phyloP scores from a whole-genome alignment of 2,797 vertebrate genomes.

The Phoeniculus purpureus region DNA sequence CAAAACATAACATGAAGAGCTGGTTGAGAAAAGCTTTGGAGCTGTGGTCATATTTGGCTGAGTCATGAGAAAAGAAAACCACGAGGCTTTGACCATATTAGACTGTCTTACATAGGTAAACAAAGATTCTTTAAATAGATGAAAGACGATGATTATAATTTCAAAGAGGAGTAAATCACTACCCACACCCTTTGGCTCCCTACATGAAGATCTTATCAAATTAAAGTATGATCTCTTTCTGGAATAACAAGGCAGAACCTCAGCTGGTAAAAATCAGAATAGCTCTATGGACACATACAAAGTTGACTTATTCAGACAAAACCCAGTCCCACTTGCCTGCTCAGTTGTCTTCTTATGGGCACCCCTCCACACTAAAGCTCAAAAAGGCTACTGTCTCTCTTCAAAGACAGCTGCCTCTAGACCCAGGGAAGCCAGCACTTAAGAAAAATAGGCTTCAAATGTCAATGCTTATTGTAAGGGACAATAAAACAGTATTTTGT shows the following conservation, averaged over 20 bases:
- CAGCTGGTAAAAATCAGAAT: not conserved
- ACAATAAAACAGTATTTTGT: not conserved
- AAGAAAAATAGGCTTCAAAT: not conserved
- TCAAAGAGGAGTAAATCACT: constrained; percentile 49
- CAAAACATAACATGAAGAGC: not conserved
- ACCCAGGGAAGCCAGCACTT: not conserved
- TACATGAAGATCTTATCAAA: constrained; percentile 39
- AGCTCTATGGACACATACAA: not conserved
- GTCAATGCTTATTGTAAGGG: not conserved
- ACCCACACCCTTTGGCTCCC: constrained; percentile 39
- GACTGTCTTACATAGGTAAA: constrained; percentile 32
- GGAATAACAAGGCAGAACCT: not conserved
- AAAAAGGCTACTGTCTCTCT: not conserved
- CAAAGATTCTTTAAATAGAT: constrained; percentile 52
- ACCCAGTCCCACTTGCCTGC: not conserved
- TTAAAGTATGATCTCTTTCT: constrained; percentile 10
- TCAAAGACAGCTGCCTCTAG: not conserved
- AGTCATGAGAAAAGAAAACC: constrained; percentile 39
- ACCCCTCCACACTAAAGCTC: not conserved
- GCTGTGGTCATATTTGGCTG: constrained; percentile 29
- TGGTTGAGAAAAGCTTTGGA: not conserved
- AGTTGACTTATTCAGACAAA: not conserved
- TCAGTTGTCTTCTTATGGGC: not conserved
- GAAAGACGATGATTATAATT: constrained; percentile 43
- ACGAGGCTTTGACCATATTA: constrained; percentile 3